These are phyloP conservation scores for Trichacis sp. DNA, from an alignment of 2,888 invertebrate species.

Conservation along the genomic window DNA sequence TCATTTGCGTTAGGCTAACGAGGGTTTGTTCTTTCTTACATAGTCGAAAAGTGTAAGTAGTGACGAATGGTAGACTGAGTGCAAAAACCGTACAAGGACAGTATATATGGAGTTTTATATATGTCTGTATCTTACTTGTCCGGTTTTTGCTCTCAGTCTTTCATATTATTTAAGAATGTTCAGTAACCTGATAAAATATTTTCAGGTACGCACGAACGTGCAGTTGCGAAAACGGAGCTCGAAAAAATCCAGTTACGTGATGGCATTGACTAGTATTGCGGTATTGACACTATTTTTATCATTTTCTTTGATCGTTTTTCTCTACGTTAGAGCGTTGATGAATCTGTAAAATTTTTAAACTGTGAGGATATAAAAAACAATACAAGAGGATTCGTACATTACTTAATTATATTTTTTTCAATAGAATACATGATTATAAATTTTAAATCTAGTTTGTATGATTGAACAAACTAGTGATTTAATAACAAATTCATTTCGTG, in stretches of 20 bases:
- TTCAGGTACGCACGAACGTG: neutral
- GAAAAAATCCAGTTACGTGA: neutral
- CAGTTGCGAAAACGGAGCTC: neutral
- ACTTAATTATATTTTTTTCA: constrained; percentile 41
- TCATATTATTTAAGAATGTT: no score
- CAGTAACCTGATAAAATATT: no score
- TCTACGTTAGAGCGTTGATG: constrained; percentile 47
- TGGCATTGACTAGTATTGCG: neutral
- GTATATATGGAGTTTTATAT: no score
- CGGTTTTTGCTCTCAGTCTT: no score
- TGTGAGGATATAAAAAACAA: neutral
- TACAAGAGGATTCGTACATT: constrained; percentile 27
- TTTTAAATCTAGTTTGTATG: constrained; percentile 34
- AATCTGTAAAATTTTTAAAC: constrained; percentile 44
- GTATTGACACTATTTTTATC: neutral
- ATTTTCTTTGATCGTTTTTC: constrained; percentile 2
- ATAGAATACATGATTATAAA: constrained; percentile 43
- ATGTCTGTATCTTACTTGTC: no score
- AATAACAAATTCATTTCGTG: constrained; percentile 33
- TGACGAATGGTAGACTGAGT: no score
- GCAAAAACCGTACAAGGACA: no score
- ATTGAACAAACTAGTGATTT: constrained; percentile 35
- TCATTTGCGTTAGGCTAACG: no score
- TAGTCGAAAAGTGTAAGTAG: no score
- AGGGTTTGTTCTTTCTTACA: no score